These are phyloP conservation scores for Drosophila kambysellisi DNA, from an alignment of 2,888 invertebrate species.

Conservation along the genomic window DNA sequence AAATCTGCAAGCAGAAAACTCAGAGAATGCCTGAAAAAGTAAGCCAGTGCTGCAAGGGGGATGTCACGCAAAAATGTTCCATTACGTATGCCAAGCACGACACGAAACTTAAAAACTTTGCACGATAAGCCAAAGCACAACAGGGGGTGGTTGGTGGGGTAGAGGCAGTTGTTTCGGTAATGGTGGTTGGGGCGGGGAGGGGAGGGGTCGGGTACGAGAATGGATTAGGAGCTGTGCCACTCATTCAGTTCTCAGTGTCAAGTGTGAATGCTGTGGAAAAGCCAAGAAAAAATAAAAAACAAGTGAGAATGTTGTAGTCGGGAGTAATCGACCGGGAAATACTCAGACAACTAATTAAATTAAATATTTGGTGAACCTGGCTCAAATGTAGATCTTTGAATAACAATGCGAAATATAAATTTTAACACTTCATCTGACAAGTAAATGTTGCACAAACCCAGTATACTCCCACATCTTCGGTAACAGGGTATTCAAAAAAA, in stretches of 20 bases:
- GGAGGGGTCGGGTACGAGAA: not conserved
- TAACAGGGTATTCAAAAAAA: not conserved
- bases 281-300: not conserved
- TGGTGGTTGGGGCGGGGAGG: too few species aligned
- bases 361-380: not conserved
- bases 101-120: conserved; percentile 81
- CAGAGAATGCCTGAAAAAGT: conserved; percentile 1
- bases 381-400: not conserved
- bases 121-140: conserved; percentile 71
- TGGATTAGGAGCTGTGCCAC: conserved; percentile 44
- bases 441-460: not conserved
- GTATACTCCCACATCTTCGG: not conserved
- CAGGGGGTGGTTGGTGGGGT: too few species aligned
- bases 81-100: conserved; percentile 81
- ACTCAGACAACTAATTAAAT: not conserved
- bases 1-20: conserved; percentile 71
- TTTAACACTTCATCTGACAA: not conserved
- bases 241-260: conserved; percentile 47
- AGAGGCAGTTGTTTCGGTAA: too few species aligned
- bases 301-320: not conserved
- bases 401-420: not conserved
- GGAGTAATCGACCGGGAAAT: not conserved
- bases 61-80: conserved; percentile 53
- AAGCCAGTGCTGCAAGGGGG: conserved; percentile 24
- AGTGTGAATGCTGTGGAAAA: conserved; percentile 19